These are phyloP conservation scores for Heliothis subflexa DNA, from an alignment of 1,140 invertebrate genomes.

Conservation along the genomic window DNA sequence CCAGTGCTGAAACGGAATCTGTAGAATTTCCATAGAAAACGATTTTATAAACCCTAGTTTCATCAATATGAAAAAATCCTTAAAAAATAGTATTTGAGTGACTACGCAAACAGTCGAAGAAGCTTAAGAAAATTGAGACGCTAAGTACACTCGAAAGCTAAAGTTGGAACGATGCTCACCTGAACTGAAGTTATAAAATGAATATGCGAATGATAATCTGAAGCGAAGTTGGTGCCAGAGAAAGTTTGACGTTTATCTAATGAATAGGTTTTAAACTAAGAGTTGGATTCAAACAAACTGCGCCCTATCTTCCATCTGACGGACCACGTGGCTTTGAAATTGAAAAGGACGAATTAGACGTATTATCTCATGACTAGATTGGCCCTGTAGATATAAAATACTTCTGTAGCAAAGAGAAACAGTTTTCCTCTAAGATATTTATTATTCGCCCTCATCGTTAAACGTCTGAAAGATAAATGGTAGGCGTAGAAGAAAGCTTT, in stretches of 20 bases:
- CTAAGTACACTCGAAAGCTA: constrained; percentile 1
- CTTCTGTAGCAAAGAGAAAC: no score
- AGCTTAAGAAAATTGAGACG: neutral
- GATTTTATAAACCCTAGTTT: no score
- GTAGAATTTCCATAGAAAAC: no score
- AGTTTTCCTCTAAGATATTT: neutral
- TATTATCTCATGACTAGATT: neutral
- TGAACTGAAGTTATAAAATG: constrained; percentile 35
- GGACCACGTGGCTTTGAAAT: constrained; percentile 5
- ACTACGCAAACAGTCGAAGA: neutral
- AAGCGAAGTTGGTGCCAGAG: neutral
- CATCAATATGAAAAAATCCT: no score
- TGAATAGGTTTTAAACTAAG: constrained; percentile 19
- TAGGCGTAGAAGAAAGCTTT: neutral
- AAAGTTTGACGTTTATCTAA: constrained; percentile 36
- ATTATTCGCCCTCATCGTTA: neutral
- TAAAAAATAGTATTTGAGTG: no score
- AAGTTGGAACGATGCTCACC: constrained; percentile 18
- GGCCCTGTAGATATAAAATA: neutral
- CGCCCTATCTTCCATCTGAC: neutral
- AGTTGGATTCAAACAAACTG: constrained; percentile 22
- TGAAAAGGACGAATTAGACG: constrained; percentile 32
- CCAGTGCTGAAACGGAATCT: no score
- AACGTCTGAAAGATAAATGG: neutral
- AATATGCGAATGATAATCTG: constrained; percentile 38